Conservation (phyloP, 2,797 vertebrate species). For the Balearica regulorum region DNA sequence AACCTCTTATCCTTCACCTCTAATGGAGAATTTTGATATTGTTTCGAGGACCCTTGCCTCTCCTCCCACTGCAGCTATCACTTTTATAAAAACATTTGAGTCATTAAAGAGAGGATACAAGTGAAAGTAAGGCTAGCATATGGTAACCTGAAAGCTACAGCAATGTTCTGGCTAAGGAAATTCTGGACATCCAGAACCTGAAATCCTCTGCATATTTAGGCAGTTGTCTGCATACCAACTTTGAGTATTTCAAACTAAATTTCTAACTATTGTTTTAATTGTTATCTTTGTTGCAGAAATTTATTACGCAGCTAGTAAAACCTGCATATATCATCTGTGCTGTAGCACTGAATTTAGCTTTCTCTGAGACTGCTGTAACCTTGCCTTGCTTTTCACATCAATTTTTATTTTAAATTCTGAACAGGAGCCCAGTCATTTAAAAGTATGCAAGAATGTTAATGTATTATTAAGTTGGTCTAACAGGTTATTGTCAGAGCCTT, state of each 20-base stretch:
- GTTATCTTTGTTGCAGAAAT: neutral
- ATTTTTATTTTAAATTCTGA: slow-evolving; percentile 5
- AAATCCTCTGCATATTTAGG: neutral
- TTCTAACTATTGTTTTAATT: neutral
- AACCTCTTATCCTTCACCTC: neutral
- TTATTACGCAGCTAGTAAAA: neutral
- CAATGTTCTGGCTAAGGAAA: neutral
- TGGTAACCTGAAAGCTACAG: neutral
- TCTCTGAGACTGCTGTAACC: neutral
- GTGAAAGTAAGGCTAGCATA: neutral
- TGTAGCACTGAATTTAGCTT: neutral
- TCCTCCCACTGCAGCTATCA: neutral
- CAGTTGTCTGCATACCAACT: neutral
- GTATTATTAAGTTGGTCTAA: neutral
- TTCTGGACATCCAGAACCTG: neutral
- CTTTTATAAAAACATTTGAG: neutral
- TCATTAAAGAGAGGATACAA: neutral
- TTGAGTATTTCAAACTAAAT: neutral
- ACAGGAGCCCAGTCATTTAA: neutral
- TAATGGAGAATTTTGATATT: neutral
- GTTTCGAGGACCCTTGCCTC: neutral
- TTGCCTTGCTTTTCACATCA: neutral
- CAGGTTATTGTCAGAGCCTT: neutral
- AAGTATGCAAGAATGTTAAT: neutral
- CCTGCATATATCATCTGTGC: neutral